A percentile compares a stretch with the other conserved stretches of the same genome.
phyloP scores from a whole-genome alignment of 64 coral and sea anemone genomes.

The Catalaphyllia jardinei region DNA sequence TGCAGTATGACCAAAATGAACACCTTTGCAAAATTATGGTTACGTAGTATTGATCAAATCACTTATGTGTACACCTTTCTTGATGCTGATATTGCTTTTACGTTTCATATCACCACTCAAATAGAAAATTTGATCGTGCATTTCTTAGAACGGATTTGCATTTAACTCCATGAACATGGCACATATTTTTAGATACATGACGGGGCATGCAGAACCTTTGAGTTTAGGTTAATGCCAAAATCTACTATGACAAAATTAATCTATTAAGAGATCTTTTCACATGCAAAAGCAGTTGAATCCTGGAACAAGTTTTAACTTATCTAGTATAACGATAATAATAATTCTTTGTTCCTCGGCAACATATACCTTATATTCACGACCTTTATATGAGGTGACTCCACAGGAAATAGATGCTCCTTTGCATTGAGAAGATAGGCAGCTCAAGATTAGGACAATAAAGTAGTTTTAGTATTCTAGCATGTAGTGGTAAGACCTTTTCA shows the following conservation, averaged over 20 bases:
- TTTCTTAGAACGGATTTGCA: constrained; percentile 31
- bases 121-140: background rate
- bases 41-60: no score
- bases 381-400: background rate
- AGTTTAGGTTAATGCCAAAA: background rate
- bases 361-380: background rate
- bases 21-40: no score
- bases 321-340: background rate
- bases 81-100: background rate
- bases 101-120: background rate
- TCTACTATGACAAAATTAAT: background rate
- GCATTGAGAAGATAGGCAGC: no score
- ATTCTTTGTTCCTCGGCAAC: background rate
- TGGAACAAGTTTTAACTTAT: background rate
- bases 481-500: no score
- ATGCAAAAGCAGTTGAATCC: background rate
- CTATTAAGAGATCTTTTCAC: background rate
- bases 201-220: background rate
- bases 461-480: no score
- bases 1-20: no score
- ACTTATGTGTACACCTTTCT: no score
- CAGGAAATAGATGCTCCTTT: background rate
- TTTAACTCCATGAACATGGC: background rate
- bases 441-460: no score
- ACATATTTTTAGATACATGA: background rate